A percentile compares a stretch with the other conserved stretches of the same genome.
These are phyloP conservation scores for Augiades crinisus DNA, from an alignment of 2,888 invertebrate genomes.

Conservation along the genomic window DNA sequence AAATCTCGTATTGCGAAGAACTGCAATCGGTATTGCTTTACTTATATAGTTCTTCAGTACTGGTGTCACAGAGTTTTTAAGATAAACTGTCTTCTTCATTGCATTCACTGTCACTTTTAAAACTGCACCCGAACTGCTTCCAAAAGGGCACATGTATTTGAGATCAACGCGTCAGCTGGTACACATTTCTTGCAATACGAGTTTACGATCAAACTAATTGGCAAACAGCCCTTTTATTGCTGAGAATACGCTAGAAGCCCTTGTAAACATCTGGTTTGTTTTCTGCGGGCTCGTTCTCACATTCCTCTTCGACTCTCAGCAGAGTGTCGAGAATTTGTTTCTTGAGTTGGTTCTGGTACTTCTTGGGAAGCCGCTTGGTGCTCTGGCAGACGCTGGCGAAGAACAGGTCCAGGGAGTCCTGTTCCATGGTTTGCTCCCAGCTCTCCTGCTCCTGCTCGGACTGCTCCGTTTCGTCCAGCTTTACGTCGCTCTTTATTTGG, in stretches of 20 bases:
- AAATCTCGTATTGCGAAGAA: too few species aligned
- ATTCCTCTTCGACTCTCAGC: slow-evolving; percentile 62
- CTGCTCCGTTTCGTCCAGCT: slow-evolving; percentile 50
- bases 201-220: not conserved
- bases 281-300: slow-evolving; percentile 42
- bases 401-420: slow-evolving; percentile 65
- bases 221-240: not conserved
- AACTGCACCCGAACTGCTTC: too few species aligned
- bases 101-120: too few species aligned
- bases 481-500: slow-evolving; percentile 45
- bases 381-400: slow-evolving; percentile 74
- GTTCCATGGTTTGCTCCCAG: slow-evolving; percentile 50
- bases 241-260: slow-evolving; percentile 21
- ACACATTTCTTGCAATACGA: too few species aligned
- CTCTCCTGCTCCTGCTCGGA: slow-evolving; percentile 48
- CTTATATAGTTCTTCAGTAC: too few species aligned
- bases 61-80: too few species aligned
- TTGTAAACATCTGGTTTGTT: slow-evolving; percentile 31
- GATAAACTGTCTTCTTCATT: too few species aligned
- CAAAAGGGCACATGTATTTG: too few species aligned
- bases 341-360: slow-evolving; percentile 54
- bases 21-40: too few species aligned
- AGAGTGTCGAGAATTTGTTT: slow-evolving; percentile 60
- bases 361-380: slow-evolving; percentile 56
- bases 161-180: too few species aligned